Percentiles rank a stretch among this genome's conserved stretches.
Conservation (phyloP, 2,888 invertebrate genomes). For the Synergus gifuensis region DNA sequence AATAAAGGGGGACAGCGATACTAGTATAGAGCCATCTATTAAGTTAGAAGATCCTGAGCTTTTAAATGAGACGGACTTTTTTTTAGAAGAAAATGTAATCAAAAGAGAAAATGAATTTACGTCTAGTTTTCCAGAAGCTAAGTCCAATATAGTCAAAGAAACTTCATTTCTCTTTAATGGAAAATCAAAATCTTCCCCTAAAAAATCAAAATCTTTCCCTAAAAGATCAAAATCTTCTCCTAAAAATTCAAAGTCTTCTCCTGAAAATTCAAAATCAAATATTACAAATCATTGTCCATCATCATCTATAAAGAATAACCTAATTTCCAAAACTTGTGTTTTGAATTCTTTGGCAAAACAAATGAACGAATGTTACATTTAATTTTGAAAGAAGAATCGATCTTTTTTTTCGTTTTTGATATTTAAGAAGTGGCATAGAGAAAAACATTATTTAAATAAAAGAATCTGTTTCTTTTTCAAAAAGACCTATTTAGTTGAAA, state of each 20-base stretch:
- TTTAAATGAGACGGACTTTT: background rate
- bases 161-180: background rate
- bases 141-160: background rate
- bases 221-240: too few relatives aligned
- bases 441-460: background rate
- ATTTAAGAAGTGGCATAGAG: background rate
- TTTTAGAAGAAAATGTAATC: constrained; percentile 1
- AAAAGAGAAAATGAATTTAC: background rate
- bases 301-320: background rate
- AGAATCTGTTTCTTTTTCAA: background rate
- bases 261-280: background rate
- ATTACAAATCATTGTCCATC: background rate
- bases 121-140: background rate
- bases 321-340: background rate
- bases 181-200: too few relatives aligned
- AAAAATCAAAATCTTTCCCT: too few relatives aligned
- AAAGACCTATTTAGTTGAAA: background rate
- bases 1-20: background rate
- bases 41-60: background rate
- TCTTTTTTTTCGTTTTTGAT: background rate
- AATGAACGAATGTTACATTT: constrained; percentile 1
- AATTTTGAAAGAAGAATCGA: background rate
- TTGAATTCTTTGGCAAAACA: background rate
- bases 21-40: background rate
- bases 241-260: background rate